Evolutionary conservation across 2,113 vertebrate species (phyloP).

Genomic region (Leucosticte australis): DNA sequence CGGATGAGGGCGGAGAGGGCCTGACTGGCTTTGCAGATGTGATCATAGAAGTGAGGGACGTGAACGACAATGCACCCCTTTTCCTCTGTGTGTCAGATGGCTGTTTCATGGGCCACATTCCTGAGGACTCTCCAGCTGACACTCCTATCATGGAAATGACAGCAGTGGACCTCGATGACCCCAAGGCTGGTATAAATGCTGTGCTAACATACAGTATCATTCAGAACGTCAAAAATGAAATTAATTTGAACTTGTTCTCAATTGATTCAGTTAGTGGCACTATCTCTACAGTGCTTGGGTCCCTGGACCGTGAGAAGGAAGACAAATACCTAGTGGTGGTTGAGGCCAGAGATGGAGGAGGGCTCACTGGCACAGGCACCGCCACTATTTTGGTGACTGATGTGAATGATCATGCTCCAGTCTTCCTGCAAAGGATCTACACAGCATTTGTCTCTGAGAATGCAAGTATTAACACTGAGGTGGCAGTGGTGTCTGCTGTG

Average conservation of each 20-base stretch:
- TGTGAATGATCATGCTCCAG: conserved; percentile 86
- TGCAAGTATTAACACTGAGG: conserved; percentile 78
- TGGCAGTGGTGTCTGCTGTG: conserved; percentile 79
- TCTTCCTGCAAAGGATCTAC: conserved; percentile 84
- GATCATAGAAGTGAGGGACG: conserved; percentile 80
- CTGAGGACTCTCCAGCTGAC: conserved; percentile 84
- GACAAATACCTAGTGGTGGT: conserved; percentile 83
- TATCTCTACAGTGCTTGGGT: conserved; percentile 80
- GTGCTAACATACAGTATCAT: conserved; percentile 84
- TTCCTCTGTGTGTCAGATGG: conserved; percentile 81
- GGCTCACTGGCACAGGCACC: conserved; percentile 83
- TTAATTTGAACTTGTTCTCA: conserved; percentile 87
- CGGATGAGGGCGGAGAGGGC: conserved; percentile 83
- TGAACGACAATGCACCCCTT: conserved; percentile 83
- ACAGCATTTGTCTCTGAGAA: conserved; percentile 79
- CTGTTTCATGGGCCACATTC: conserved; percentile 80
- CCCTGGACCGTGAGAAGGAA: conserved; percentile 83
- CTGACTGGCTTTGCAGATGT: conserved; percentile 90
- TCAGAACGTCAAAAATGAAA: conserved; percentile 84
- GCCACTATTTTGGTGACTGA: conserved; percentile 86
- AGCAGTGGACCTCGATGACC: conserved; percentile 85
- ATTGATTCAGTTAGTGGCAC: conserved; percentile 82
- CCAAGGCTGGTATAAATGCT: conserved; percentile 80
- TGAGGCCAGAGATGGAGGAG: conserved; percentile 86
- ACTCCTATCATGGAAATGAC: conserved; percentile 87